Percentiles rank a stretch among this genome's conserved stretches.
Evolutionary conservation across 2,113 vertebrate genomes (phyloP).

Genomic region (Oceanites oceanicus): DNA sequence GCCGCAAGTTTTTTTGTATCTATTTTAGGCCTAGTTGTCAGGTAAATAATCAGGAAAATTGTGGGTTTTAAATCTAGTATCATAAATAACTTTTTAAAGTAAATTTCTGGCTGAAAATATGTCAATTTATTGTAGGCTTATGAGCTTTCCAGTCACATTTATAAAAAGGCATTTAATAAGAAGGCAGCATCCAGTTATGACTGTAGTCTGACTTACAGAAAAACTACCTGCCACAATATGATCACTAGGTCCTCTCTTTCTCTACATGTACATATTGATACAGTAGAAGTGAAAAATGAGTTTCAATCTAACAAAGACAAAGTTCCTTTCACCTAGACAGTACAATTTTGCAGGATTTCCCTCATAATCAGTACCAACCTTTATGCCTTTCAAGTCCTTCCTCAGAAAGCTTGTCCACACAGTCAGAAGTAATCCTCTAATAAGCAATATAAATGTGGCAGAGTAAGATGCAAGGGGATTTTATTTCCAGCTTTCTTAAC

Average conservation of each 20-base stretch:
- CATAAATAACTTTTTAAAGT: neutral
- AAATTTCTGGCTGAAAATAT: neutral
- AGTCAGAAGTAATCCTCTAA: slow-evolving; percentile 45
- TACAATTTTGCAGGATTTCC: neutral
- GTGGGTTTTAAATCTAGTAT: neutral
- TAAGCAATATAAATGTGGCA: slow-evolving; percentile 11
- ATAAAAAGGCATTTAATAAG: neutral
- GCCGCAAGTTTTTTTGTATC: neutral
- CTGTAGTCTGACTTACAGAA: neutral
- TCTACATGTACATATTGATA: neutral
- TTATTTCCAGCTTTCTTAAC: slow-evolving; percentile 59
- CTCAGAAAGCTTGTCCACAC: neutral
- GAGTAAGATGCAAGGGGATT: slow-evolving; percentile 32
- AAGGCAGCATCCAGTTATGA: neutral
- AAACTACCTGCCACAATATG: neutral
- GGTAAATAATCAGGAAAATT: neutral
- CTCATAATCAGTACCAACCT: neutral
- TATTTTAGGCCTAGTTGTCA: neutral
- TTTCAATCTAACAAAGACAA: neutral
- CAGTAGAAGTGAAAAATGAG: neutral
- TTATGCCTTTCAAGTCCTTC: neutral
- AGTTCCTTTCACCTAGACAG: neutral
- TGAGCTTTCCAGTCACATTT: neutral
- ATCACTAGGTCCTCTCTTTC: neutral
- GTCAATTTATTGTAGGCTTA: neutral